Base-by-base conservation (phyloP, 2,888 invertebrate genomes). In the Cryptophagus acutangulus region DNA sequence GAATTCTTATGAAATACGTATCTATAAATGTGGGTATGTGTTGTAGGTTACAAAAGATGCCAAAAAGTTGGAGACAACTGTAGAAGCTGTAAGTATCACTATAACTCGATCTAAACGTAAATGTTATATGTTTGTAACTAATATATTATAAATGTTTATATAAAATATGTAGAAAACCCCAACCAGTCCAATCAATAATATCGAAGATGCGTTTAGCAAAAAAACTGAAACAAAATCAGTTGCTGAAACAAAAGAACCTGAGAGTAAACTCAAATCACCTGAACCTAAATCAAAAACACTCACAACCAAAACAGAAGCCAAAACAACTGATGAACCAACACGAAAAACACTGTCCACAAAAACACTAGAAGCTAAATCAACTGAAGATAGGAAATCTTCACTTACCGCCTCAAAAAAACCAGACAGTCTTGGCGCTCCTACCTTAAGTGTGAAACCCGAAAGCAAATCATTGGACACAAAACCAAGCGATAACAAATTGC, bases 141-240 rank as follows among this genome's bases (percentile, higher is more conserved):
- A 38, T 36, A n/a, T n/a, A n/a, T n/a, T n/a, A n/a, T n/a, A 29
- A 29, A 20, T 10, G 36, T 37, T 14, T 28, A 15, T 41, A 33
- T 40, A 16, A n/a, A n/a, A n/a, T 31, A 12, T 31, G 42, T 48
- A 63, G 61, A 58, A 57, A 56, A 59, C 59, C 55, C 61, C 62
- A 48, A 62, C 61, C 48, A 48, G 58, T 49, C 55, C 61, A 34
- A 51, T 51, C 47, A 63, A 66, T 49, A 58, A 65, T 48, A 65
- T 72, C 24, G 74, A 74, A 43, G 74, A 73, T 18, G 71, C 70
- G 48, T 52, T 54, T 43, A 45, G 51, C 38, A 53, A 58, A 49
- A 54, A 75, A 73, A 51, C 52, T 66, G 52, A 74, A 70, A 59
- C 57, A 4, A 58, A 43, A 45, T 46, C 51, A 31, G 31, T 16